Evolutionary conservation across 2,888 invertebrate genomes (phyloP), one percentile per base, ranked within the genome.

Genomic region (Oxyteleia sp.): DNA sequence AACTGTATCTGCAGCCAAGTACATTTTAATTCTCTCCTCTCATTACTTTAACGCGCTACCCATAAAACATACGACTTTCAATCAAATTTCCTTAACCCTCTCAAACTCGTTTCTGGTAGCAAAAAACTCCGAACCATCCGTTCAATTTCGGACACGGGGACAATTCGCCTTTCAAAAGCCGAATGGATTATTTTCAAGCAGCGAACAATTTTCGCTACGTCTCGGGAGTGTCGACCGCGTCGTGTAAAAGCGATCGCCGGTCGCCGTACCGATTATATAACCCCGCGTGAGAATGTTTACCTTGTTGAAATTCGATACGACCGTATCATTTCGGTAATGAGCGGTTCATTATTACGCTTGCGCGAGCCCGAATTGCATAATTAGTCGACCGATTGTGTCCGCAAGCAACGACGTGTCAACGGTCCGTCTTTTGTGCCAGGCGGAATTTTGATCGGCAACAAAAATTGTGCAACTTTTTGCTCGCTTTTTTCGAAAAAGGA

Each of bases 301-400:
- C 68, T 66, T 68, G 61, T 74, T 71, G 53, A 57, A 80, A 84
- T 59, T 63, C 47, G 51, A 84, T 69, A 84, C 53, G 64, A 41
- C 59, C 20, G 82, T 61, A 72, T 78, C 66, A 78, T 82, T 82
- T 82, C 43, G 66, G 45, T 76, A 82, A 82, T 72, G 53, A 76
- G 43, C 15, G 69, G 57, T 57, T 76, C 64, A 76, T 82, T 63
- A 57, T 47, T 51, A 16, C 29, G 32, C 43, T 53, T 41, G 51
- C 64, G 20, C 55, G 29, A 74, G 29, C 7, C 55, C 38, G 51
- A 49, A 49, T 82, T 68, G 51, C 51, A 64, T 64, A 76, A 82
- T 76, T 72, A 66, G 51, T 26, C 18, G 10, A 16, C 13, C 41
- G 10, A 69, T 79, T 64, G 63, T 55, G 18, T 35, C 64, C 53